Evolutionary conservation across 23 tunicate genomes (phyloP).

Genomic region (Diplosoma virens): DNA sequence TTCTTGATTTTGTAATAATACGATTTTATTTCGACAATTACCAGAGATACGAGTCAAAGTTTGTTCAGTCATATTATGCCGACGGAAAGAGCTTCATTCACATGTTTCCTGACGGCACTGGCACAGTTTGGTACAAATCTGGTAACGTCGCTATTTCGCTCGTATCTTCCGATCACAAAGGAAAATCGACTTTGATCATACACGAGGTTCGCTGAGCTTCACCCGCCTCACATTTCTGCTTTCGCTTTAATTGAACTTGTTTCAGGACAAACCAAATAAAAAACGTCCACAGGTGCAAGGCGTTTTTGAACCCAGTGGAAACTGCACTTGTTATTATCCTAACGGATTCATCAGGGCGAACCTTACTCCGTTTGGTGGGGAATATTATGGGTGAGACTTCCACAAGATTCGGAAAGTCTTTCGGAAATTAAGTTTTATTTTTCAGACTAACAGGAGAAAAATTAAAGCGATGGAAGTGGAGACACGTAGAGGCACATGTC

Average conservation of each 20-base stretch:
- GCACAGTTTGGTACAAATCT: conserved; percentile 77
- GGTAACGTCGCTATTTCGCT: conserved; percentile 69
- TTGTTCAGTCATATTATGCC: conserved; percentile 42
- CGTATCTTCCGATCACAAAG: conserved; percentile 44
- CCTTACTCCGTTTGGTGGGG: conserved; percentile 70
- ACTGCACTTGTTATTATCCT: conserved; percentile 78
- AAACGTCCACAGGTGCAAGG: conserved; percentile 62
- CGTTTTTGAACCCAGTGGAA: conserved; percentile 63
- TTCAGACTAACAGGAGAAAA: conserved; percentile 59
- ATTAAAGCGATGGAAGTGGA: conserved; percentile 69
- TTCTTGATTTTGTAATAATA: not conserved
- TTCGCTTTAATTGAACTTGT: too few relatives aligned
- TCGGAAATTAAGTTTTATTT: not conserved
- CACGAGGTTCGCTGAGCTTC: too few relatives aligned
- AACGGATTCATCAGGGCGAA: conserved; percentile 32
- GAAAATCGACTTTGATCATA: conserved; percentile 49
- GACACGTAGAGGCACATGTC: conserved; percentile 56
- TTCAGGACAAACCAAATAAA: conserved; percentile 43
- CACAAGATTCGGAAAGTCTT: too few relatives aligned
- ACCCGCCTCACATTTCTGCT: too few relatives aligned
- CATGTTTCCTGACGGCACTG: conserved; percentile 76
- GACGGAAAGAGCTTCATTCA: conserved; percentile 51
- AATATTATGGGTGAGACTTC: conserved; percentile 26
- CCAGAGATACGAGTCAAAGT: conserved; percentile 43
- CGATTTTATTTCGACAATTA: too few relatives aligned